Conservation (phyloP, 2,797 vertebrate species). For the Podarcis siculus region DNA sequence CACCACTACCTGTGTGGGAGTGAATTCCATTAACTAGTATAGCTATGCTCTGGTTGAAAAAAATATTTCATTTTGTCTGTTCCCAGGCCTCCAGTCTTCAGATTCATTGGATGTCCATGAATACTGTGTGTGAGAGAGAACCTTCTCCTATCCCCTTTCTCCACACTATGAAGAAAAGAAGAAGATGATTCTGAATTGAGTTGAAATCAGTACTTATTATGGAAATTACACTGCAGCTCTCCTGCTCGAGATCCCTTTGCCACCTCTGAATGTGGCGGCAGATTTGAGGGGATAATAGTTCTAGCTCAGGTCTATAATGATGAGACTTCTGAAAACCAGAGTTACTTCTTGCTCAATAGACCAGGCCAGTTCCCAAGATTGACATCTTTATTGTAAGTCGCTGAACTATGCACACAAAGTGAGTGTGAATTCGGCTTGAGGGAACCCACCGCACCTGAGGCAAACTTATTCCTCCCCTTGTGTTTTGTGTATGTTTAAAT, state of each 20-base stretch:
- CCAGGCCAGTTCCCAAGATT: background rate
- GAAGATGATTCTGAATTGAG: background rate
- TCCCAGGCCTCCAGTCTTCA: too few relatives aligned
- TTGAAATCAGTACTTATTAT: background rate
- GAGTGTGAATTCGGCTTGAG: slow-evolving; percentile 51
- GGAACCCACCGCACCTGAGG: slow-evolving; percentile 43
- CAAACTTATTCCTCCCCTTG: slow-evolving; percentile 1
- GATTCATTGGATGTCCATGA: too few relatives aligned
- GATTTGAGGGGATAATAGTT: background rate
- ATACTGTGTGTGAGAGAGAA: too few relatives aligned
- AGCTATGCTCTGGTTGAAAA: too few relatives aligned
- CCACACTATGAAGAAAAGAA: too few relatives aligned
- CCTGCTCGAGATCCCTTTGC: background rate
- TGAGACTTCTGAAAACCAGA: too few relatives aligned
- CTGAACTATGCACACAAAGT: background rate
- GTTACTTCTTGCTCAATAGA: background rate
- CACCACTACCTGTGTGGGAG: too few relatives aligned
- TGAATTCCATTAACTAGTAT: too few relatives aligned
- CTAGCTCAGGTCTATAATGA: background rate
- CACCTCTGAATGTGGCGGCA: background rate
- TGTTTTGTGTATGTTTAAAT: slow-evolving; percentile 21
- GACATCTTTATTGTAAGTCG: background rate
- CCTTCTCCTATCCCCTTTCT: too few relatives aligned
- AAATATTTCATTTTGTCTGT: too few relatives aligned
- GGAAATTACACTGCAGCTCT: background rate